These are phyloP conservation scores for Monodelphis domestica DNA, from an alignment of 2,797 vertebrate species.

Conservation along the genomic window DNA sequence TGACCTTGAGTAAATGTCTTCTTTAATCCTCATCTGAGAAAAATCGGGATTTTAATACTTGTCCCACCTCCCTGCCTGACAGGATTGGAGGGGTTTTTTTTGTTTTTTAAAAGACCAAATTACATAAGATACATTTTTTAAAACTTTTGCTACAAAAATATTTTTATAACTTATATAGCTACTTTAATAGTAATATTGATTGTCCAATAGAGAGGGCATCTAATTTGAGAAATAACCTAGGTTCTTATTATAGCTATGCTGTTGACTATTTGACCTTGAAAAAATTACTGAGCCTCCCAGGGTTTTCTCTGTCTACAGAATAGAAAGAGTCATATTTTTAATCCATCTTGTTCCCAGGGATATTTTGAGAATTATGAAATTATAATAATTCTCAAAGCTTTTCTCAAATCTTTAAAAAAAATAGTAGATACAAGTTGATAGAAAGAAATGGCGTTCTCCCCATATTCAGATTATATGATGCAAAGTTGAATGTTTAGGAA, in stretches of 20 bases:
- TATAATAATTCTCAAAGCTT: background rate
- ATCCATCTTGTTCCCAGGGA: background rate
- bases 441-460: background rate
- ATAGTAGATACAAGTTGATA: background rate
- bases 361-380: background rate
- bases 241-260: conserved; percentile 3
- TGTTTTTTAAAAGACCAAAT: background rate
- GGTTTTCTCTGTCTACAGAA: background rate
- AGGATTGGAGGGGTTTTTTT: too few relatives aligned
- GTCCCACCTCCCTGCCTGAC: background rate
- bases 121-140: background rate
- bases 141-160: background rate
- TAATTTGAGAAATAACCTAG: background rate
- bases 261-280: background rate
- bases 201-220: background rate
- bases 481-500: background rate
- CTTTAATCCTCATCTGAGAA: background rate
- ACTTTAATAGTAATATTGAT: background rate
- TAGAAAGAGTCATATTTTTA: background rate
- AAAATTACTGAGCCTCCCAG: background rate
- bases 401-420: too few relatives aligned
- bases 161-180: background rate
- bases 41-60: background rate
- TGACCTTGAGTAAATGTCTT: background rate
- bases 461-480: background rate